Evolutionary conservation across 2,113 vertebrate species (phyloP).

Genomic region (Pomatostomus ruficeps): DNA sequence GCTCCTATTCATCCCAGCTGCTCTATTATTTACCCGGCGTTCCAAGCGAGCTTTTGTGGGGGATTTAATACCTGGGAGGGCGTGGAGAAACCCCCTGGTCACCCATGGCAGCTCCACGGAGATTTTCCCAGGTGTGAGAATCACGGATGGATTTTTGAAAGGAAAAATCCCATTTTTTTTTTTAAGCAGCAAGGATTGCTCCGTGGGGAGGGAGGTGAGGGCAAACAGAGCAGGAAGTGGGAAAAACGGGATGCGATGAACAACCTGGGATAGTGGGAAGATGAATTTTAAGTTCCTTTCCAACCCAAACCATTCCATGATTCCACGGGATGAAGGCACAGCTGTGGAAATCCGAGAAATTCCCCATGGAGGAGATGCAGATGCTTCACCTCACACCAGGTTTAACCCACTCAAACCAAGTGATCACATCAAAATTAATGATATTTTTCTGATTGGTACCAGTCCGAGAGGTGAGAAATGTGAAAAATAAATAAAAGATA

Average conservation of each 20-base stretch:
- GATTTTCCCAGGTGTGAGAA: background rate
- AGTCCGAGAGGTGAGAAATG: background rate
- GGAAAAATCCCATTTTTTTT: background rate
- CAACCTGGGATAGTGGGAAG: background rate
- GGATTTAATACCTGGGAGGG: background rate
- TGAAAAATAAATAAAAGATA: background rate
- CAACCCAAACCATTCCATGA: background rate
- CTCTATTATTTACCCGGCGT: constrained; percentile 16
- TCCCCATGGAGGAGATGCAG: background rate
- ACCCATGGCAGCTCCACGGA: background rate
- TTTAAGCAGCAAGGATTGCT: background rate
- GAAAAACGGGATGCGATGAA: background rate
- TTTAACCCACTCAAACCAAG: background rate
- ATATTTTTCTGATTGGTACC: background rate
- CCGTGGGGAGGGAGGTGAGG: background rate
- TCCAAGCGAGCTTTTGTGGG: background rate
- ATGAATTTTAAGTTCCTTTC: background rate
- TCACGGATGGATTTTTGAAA: background rate
- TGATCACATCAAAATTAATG: background rate
- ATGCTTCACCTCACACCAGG: background rate
- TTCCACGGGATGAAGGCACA: background rate
- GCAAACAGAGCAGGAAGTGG: background rate
- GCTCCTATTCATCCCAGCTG: constrained; percentile 15
- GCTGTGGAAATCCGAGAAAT: background rate
- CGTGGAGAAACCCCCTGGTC: background rate